phyloP scores from a whole-genome alignment of 2,797 vertebrate species.

The Fundulus diaphanus region DNA sequence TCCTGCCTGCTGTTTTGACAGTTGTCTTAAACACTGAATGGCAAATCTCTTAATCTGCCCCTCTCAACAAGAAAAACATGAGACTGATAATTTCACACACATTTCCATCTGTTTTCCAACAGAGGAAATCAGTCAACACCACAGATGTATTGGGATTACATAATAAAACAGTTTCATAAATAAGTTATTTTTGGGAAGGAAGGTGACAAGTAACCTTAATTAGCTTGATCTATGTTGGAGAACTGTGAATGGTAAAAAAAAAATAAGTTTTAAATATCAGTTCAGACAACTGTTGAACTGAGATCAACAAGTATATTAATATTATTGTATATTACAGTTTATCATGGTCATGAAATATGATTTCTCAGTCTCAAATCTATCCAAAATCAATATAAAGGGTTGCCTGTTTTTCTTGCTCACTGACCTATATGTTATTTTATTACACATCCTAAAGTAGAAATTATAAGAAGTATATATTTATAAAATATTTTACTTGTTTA shows the following conservation, averaged over 20 bases:
- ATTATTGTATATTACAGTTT: not conserved
- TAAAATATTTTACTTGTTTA: too few relatives aligned
- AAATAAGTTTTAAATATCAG: constrained; percentile 38
- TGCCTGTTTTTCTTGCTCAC: not conserved
- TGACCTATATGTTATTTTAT: not conserved
- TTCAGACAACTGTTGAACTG: constrained; percentile 30
- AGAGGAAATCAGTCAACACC: constrained; percentile 39
- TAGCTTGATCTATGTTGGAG: constrained; percentile 62
- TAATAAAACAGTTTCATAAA: constrained; percentile 49
- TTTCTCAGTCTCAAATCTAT: not conserved
- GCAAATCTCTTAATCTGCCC: constrained; percentile 81
- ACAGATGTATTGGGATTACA: constrained; percentile 37
- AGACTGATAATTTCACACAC: constrained; percentile 68
- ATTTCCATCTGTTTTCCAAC: constrained; percentile 55
- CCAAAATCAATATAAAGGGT: not conserved
- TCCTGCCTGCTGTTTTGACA: constrained; percentile 79
- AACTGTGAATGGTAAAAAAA: constrained; percentile 59
- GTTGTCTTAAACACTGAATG: constrained; percentile 75
- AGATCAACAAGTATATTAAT: not conserved
- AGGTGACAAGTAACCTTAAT: constrained; percentile 61
- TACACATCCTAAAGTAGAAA: not conserved
- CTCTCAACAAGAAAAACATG: constrained; percentile 78
- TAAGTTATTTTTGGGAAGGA: constrained; percentile 54
- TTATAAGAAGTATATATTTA: not conserved
- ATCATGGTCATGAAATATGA: not conserved